Evolutionary conservation across 2,888 invertebrate genomes (phyloP).

Genomic region (Protodeltote pygarga): DNA sequence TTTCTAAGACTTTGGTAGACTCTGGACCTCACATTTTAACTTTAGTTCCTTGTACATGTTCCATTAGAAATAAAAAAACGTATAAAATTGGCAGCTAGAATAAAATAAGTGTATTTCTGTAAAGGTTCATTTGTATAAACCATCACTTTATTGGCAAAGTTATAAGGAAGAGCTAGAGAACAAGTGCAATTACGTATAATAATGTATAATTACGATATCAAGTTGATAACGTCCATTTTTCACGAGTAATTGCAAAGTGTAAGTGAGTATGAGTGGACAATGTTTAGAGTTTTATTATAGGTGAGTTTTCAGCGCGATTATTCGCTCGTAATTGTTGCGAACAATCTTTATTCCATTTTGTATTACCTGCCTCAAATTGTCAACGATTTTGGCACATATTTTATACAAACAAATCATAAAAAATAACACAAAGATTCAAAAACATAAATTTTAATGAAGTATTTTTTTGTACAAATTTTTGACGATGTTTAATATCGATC

Average conservation of each 20-base stretch:
- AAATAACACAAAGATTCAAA: too few relatives aligned
- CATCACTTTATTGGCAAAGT: constrained; percentile 59
- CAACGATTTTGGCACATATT: too few relatives aligned
- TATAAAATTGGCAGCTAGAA: constrained; percentile 22
- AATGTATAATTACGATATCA: constrained; percentile 67
- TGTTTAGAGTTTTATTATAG: constrained; percentile 34
- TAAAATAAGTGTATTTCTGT: constrained; percentile 22
- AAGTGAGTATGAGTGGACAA: constrained; percentile 54
- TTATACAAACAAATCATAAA: too few relatives aligned
- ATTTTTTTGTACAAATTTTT: too few relatives aligned
- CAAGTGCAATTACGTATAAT: constrained; percentile 82
- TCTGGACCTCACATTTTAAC: constrained; percentile 42
- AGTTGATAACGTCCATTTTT: constrained; percentile 77
- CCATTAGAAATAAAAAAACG: constrained; percentile 4
- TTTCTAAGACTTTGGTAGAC: not conserved
- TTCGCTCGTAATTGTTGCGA: too few relatives aligned
- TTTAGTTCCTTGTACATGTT: not conserved
- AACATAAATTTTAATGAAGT: too few relatives aligned
- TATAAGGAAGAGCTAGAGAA: constrained; percentile 61
- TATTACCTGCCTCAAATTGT: too few relatives aligned
- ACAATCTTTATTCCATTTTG: too few relatives aligned
- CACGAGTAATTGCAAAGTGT: constrained; percentile 67
- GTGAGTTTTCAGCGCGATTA: too few relatives aligned
- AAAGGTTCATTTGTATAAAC: constrained; percentile 49
- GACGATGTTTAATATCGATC: too few relatives aligned